These are phyloP conservation scores for Dendropsophus ebraccatus DNA, from an alignment of 2,113 vertebrate species.

Conservation along the genomic window DNA sequence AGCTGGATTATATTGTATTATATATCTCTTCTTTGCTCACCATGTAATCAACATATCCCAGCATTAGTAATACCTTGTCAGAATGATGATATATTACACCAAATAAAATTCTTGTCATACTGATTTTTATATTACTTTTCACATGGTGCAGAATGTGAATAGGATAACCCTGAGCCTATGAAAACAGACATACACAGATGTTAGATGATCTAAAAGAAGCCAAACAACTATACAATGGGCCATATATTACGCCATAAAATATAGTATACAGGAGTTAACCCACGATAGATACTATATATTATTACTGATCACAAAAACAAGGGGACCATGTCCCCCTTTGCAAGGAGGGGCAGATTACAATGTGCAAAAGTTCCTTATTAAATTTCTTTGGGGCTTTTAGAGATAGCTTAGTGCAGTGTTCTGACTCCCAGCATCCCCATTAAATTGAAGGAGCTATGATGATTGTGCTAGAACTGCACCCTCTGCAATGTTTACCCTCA, in stretches of 20 bases:
- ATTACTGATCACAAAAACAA: no score
- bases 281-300: no score
- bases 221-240: neutral
- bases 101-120: conserved; percentile 47
- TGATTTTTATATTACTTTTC: conserved; percentile 51
- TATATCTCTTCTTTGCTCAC: neutral
- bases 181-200: neutral
- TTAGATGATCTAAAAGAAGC: neutral
- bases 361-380: no score
- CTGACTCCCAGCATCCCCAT: no score
- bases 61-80: conserved; percentile 40
- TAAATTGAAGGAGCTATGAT: no score
- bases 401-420: no score
- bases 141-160: conserved; percentile 1
- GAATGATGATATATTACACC: conserved; percentile 39
- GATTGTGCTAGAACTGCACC: no score
- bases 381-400: no score
- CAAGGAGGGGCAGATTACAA: no score
- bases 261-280: no score
- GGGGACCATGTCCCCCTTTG: no score
- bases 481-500: no score
- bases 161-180: neutral
- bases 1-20: conserved; percentile 31
- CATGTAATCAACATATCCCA: conserved; percentile 14
- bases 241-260: neutral